Evolutionary conservation across 2,797 vertebrate genomes (phyloP).

Genomic region (Phaenicophaeus curvirostris): DNA sequence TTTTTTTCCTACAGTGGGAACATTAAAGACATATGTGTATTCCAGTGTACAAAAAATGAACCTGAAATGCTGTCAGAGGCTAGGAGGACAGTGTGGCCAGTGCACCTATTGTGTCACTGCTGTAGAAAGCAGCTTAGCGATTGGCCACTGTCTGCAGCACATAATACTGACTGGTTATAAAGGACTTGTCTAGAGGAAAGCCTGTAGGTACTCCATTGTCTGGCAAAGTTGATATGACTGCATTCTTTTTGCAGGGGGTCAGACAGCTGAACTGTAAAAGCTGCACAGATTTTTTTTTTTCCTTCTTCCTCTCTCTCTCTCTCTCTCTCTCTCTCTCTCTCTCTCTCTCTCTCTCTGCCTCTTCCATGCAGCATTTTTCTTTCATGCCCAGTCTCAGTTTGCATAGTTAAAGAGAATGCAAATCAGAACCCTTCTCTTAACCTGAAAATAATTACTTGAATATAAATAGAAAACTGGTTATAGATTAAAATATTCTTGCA

Average conservation of each 20-base stretch:
- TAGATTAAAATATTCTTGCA: conserved; percentile 66
- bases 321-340: not conserved
- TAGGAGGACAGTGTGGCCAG: conserved; percentile 80
- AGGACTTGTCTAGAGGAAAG: conserved; percentile 82
- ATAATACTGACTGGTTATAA: conserved; percentile 83
- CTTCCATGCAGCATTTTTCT: conserved; percentile 72
- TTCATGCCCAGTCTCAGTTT: conserved; percentile 78
- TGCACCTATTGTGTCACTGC: conserved; percentile 84
- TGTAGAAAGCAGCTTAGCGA: conserved; percentile 80
- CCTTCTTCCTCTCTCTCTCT: not conserved
- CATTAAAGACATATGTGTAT: conserved; percentile 77
- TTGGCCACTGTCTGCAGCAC: conserved; percentile 83
- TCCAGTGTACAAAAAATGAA: conserved; percentile 76
- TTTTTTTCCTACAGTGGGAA: conserved; percentile 49
- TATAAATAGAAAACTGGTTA: conserved; percentile 74
- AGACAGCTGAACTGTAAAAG: conserved; percentile 82
- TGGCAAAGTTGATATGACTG: conserved; percentile 85
- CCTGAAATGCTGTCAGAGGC: conserved; percentile 75
- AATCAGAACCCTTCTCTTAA: conserved; percentile 81
- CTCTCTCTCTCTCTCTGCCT: conserved; percentile 18
- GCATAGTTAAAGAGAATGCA: conserved; percentile 80
- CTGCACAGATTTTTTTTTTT: conserved; percentile 68
- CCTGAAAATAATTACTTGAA: conserved; percentile 76
- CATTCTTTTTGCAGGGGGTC: conserved; percentile 79
- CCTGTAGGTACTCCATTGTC: conserved; percentile 82